Conservation (phyloP, 2,888 invertebrate genomes). For the Sinodicranocentrus sp. region DNA sequence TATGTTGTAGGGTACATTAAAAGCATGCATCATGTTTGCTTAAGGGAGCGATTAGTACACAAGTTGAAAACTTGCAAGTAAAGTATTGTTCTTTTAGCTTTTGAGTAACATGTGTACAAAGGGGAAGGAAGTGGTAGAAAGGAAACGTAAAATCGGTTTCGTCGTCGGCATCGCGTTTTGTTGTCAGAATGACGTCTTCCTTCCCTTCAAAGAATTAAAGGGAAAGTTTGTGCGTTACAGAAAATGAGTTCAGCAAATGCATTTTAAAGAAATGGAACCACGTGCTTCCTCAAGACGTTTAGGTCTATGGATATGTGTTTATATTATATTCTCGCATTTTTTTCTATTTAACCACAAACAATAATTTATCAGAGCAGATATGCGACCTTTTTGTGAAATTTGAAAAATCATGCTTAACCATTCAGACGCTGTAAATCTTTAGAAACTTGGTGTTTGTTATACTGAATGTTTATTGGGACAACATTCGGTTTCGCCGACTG, state of each 20-base stretch:
- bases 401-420: no score
- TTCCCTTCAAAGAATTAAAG: slow-evolving; percentile 44
- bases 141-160: slow-evolving; percentile 45
- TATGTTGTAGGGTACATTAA: background rate
- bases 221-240: slow-evolving; percentile 45
- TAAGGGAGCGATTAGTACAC: no score
- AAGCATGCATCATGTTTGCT: background rate
- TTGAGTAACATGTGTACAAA: slow-evolving; percentile 50
- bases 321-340: slow-evolving; percentile 17
- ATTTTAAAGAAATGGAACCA: slow-evolving; percentile 21
- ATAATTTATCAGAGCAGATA: background rate
- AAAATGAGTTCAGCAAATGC: background rate
- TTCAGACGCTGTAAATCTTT: no score
- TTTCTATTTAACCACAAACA: slow-evolving; percentile 30
- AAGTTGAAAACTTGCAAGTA: no score
- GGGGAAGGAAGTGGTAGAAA: slow-evolving; percentile 60
- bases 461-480: no score
- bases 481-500: slow-evolving; percentile 25
- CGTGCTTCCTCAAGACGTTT: slow-evolving; percentile 38
- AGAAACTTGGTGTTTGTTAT: slow-evolving; percentile 10
- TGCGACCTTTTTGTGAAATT: no score
- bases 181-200: slow-evolving; percentile 40
- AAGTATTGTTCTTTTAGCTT: slow-evolving; percentile 3
- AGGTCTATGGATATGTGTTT: slow-evolving; percentile 25
- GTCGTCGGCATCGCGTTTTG: slow-evolving; percentile 18